Evolutionary conservation across 2,888 invertebrate species (phyloP), one percentile per base, ranked within the genome.

Genomic region (Caenorhabditis sp.): DNA sequence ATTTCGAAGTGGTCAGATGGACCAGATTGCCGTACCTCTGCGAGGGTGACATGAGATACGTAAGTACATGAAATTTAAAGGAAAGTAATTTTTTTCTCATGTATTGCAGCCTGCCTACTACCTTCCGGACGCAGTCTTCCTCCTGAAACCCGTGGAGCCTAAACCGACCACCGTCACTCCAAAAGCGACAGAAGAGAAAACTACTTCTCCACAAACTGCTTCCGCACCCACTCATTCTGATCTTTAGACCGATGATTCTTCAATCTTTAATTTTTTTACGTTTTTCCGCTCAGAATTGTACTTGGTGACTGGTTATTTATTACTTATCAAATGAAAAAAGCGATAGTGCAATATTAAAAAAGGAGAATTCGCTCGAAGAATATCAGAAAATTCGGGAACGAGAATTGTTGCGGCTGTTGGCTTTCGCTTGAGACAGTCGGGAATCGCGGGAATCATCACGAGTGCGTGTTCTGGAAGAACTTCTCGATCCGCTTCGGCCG

Each of bases 11-110:
- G 41, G 92, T 93, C 50, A 92, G 93, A 5, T 98, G 96, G 95
- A 93, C 95, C 11, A 93, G 95, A 86, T 93, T 96, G 43, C 98
- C 98, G 0, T 98, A 98, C 90, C 92, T 99, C 39, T 98, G 97
- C 90, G 97, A 99, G 90, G 98, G 98, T 0, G 97, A 98, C 53
- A 63, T 84, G 50, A 68, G 77, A 41, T 58, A 80, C 68, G 86
- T 85, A 27, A 59, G 63, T 59, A 17, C 39, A 48, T 65, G 11
- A 27, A 13, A 11, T 11, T 56, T n/a, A 5, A 4, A 22, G n/a
- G 4, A 30, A 17, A 43, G 5, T 30, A 0, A 22, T 15, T 1
- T 35, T 22, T 48, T 37, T n/a, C n/a, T n/a, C n/a, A n/a, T n/a
- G n/a, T n/a, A n/a, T 79, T 83, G 71, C 79, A 87, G 87, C 72